phyloP scores from a whole-genome alignment of 2,113 vertebrate species.

The Brevimyrus niger region DNA sequence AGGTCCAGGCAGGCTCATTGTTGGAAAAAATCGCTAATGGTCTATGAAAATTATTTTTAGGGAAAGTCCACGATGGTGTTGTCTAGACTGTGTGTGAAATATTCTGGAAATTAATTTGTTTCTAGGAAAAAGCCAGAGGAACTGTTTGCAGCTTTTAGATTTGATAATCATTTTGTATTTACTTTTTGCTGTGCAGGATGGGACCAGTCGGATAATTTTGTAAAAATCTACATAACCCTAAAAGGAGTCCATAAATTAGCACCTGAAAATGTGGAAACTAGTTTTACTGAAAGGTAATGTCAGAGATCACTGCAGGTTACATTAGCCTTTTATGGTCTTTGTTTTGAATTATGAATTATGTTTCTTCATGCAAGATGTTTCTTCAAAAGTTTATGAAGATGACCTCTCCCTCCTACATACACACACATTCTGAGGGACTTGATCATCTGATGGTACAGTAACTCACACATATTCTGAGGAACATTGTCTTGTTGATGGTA shows the following conservation, averaged over 20 bases:
- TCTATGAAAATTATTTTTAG: background rate
- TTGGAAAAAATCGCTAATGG: no score
- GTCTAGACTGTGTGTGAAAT: background rate
- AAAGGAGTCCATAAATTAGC: slow-evolving; percentile 81
- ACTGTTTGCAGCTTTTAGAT: background rate
- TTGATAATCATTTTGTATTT: background rate
- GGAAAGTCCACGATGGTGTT: background rate
- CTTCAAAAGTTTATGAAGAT: background rate
- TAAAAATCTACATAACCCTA: slow-evolving; percentile 91
- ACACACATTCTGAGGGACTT: background rate
- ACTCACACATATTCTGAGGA: background rate
- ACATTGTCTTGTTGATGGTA: background rate
- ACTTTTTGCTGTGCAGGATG: slow-evolving; percentile 66
- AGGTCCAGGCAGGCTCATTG: no score
- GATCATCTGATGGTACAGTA: background rate
- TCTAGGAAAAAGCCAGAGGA: background rate
- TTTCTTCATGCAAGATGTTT: background rate
- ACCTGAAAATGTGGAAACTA: slow-evolving; percentile 76
- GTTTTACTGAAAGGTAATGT: slow-evolving; percentile 79
- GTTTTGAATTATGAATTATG: background rate
- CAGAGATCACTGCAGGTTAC: background rate
- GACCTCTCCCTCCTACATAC: background rate
- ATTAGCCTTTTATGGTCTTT: background rate
- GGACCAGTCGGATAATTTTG: slow-evolving; percentile 96
- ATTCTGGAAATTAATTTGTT: background rate